Conservation (phyloP, 2,797 vertebrate species). For the Strix occidentalis region DNA sequence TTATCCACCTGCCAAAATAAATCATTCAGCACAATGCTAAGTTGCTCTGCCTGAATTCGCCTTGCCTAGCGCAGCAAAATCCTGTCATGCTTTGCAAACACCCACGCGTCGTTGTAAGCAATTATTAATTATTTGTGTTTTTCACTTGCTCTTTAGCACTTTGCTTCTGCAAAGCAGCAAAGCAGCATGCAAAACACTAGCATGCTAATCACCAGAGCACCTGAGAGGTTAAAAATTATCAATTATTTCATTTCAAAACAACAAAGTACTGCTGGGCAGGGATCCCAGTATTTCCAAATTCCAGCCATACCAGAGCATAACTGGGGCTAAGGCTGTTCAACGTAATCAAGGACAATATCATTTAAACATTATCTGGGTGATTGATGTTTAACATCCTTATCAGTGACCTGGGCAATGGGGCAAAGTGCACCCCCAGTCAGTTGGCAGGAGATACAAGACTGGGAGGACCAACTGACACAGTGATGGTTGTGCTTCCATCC, state of each 20-base stretch:
- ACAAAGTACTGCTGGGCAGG: too few relatives aligned
- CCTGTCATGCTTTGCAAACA: background rate
- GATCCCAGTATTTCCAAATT: background rate
- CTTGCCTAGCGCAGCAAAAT: background rate
- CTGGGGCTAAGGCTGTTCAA: accelerated
- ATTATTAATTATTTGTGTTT: background rate
- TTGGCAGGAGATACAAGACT: accelerated
- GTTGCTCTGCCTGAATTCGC: background rate
- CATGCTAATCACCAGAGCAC: accelerated
- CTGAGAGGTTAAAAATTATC: background rate
- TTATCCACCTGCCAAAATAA: background rate
- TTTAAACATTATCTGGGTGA: background rate
- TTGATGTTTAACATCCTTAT: background rate
- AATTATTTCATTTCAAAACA: too few relatives aligned
- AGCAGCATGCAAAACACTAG: background rate
- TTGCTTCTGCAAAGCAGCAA: background rate
- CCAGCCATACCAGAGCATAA: background rate
- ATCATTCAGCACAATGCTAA: background rate
- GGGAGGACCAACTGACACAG: background rate
- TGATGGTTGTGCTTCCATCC: background rate
- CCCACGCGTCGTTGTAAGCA: background rate
- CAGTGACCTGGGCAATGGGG: accelerated
- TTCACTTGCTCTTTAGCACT: accelerated
- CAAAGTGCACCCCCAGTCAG: background rate
- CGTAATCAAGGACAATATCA: accelerated